A percentile compares a stretch with the other conserved stretches of the same genome.
These are phyloP conservation scores for Drosophila histrio DNA, from an alignment of 2,888 invertebrate species.

Conservation along the genomic window DNA sequence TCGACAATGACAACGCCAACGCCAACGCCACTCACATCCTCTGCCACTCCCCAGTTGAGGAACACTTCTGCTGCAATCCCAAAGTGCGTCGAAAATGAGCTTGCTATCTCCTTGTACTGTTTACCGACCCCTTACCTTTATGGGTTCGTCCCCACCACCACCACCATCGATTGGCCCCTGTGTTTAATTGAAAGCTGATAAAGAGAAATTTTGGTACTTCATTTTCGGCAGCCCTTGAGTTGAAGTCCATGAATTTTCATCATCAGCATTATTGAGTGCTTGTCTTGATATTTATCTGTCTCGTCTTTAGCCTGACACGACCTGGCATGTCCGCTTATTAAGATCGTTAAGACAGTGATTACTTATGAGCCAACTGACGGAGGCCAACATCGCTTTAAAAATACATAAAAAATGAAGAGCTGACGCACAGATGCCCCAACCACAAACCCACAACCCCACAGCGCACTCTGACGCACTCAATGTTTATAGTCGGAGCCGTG, in stretches of 20 bases:
- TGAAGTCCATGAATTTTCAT: constrained; percentile 47
- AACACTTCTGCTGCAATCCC: constrained; percentile 30
- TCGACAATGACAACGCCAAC: constrained; percentile 47
- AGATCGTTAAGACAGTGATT: constrained; percentile 52
- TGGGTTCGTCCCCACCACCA: neutral
- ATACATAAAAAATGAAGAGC: constrained; percentile 64
- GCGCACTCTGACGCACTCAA: constrained; percentile 48
- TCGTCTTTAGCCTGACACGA: constrained; percentile 3
- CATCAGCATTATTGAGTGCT: constrained; percentile 41
- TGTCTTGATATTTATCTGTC: constrained; percentile 51
- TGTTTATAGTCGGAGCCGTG: constrained; percentile 19
- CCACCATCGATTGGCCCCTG: neutral
- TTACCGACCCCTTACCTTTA: neutral
- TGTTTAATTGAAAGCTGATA: constrained; percentile 47
- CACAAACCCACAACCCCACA: neutral
- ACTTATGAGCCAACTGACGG: constrained; percentile 43
- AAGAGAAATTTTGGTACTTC: constrained; percentile 16
- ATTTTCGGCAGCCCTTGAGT: constrained; percentile 27
- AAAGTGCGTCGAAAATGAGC: constrained; percentile 49
- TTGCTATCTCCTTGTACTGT: constrained; percentile 20
- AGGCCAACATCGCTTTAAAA: constrained; percentile 59
- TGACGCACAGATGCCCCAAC: constrained; percentile 28
- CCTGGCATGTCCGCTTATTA: constrained; percentile 52
- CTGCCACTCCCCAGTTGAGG: constrained; percentile 19
- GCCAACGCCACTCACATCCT: constrained; percentile 15